Percentiles rank a stretch among this genome's conserved stretches.
These are phyloP conservation scores for Netelia virgata DNA, from an alignment of 2,888 invertebrate species.

Conservation along the genomic window DNA sequence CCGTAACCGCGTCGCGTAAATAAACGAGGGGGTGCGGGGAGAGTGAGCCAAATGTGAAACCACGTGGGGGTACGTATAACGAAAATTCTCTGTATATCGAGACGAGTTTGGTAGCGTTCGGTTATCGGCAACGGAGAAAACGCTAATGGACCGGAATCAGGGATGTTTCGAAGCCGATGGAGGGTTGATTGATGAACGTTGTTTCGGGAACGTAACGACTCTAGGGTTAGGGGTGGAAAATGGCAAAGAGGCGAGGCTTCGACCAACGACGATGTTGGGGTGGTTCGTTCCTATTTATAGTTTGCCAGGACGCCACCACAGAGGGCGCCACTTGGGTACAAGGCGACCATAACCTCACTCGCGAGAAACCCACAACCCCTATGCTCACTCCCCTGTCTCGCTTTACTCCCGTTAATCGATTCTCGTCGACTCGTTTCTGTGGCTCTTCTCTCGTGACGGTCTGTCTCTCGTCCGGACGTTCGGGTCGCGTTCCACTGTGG, in stretches of 20 bases:
- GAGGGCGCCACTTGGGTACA: slow-evolving; percentile 42
- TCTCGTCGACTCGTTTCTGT: slow-evolving; percentile 14
- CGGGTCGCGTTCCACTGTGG: slow-evolving; percentile 39
- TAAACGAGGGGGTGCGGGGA: slow-evolving; percentile 34
- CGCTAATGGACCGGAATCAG: slow-evolving; percentile 72
- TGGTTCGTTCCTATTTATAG: slow-evolving; percentile 36
- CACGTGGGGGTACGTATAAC: background rate
- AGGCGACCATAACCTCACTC: slow-evolving; percentile 45
- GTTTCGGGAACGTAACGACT: slow-evolving; percentile 48
- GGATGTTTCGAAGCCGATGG: slow-evolving; percentile 50
- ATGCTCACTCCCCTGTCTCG: background rate
- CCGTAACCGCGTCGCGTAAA: slow-evolving; percentile 26
- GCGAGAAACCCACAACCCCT: slow-evolving; percentile 13
- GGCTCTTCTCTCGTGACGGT: background rate
- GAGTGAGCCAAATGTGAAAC: slow-evolving; percentile 14
- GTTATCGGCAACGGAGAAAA: slow-evolving; percentile 66
- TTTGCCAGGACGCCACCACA: slow-evolving; percentile 54
- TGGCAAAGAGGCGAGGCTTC: slow-evolving; percentile 47
- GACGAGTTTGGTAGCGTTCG: slow-evolving; percentile 29
- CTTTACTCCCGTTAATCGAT: slow-evolving; percentile 21
- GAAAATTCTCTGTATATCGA: background rate
- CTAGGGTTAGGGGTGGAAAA: slow-evolving; percentile 43
- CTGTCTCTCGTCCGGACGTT: slow-evolving; percentile 9
- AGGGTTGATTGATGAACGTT: slow-evolving; percentile 72
- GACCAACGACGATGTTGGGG: slow-evolving; percentile 21